These are phyloP conservation scores for Hydrozoanthus gracilis DNA, from an alignment of 92 coral and sea anemone species.

Conservation along the genomic window DNA sequence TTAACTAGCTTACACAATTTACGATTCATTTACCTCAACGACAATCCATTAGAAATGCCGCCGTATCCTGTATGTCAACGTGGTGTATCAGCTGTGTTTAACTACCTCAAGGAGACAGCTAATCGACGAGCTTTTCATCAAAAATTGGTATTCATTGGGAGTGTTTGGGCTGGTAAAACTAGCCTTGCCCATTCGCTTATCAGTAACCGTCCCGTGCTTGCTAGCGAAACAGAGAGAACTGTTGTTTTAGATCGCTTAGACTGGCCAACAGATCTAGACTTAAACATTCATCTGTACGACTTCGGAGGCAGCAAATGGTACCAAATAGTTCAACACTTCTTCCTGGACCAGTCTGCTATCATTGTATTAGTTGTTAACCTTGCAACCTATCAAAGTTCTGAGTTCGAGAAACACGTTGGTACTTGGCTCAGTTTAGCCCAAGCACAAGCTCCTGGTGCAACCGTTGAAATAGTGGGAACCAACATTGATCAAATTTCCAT, in stretches of 20 bases:
- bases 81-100: slow-evolving; percentile 59
- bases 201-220: slow-evolving; percentile 45
- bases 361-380: slow-evolving; percentile 64
- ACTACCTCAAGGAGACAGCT: slow-evolving; percentile 49
- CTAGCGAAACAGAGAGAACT: slow-evolving; percentile 62
- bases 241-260: slow-evolving; percentile 60
- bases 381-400: slow-evolving; percentile 52
- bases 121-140: slow-evolving; percentile 56
- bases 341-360: slow-evolving; percentile 64
- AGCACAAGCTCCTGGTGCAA: slow-evolving; percentile 70
- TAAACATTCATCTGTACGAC: slow-evolving; percentile 66
- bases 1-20: slow-evolving; percentile 35
- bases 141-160: slow-evolving; percentile 65
- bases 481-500: slow-evolving; percentile 47
- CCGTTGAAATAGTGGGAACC: slow-evolving; percentile 64
- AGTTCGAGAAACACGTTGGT: slow-evolving; percentile 56
- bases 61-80: slow-evolving; percentile 51
- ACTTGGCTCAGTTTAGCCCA: slow-evolving; percentile 66
- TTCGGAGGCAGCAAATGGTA: slow-evolving; percentile 74
- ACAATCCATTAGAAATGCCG: slow-evolving; percentile 50
- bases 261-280: slow-evolving; percentile 57
- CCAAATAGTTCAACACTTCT: slow-evolving; percentile 69
- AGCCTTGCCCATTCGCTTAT: slow-evolving; percentile 66
- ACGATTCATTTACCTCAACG: slow-evolving; percentile 37
- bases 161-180: slow-evolving; percentile 70